Evolutionary conservation across 2,113 vertebrate genomes (phyloP), one percentile per base, ranked within the genome.

Genomic region (Orycteropus afer): DNA sequence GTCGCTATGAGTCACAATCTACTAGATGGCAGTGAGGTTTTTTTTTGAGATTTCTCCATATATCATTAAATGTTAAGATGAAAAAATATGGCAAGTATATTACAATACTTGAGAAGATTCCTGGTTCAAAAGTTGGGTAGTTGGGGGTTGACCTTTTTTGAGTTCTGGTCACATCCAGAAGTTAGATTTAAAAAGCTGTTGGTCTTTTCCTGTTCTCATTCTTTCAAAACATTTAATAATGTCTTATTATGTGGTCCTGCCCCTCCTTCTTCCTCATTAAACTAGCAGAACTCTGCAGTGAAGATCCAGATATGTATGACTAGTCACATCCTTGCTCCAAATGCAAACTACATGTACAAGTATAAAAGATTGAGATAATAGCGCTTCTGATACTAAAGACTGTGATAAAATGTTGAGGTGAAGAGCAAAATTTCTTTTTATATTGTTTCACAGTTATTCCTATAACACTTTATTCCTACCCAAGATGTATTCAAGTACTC

Each of bases 131-230:
- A 15, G 11, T 74, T 4, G 10, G 22, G 1, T 32, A 32, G 1
- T 82, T 17, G 4, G 49, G n/a, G 15, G 5, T 77, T 86, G 40
- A 59, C n/a, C 27, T 13, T 55, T 92, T 59, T 69, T 53, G 17
- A 49, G 15, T 57, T 90, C 76, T 76, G 13, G 23, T 87, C 47
- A 37, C 20, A 84, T 13, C 47, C 40, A 53, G 32, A 94, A 94
- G 37, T 89, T 61, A 80, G 20, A 23, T 78, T 94, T 88, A 55
- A 76, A 90, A 84, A 84, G n/a, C 77, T 85, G 12, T 42, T 84
- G 45, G 40, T 69, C 23, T 76, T 90, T 57, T 59, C 42, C 27
- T 53, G 18, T 37, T 53, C 5, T 95, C 73, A 45, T 55, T 86
- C 82, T 79, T 89, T 45, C 6, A 27, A 92, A 69, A 76, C 37